phyloP scores from a whole-genome alignment of 2,113 vertebrate species.

The Micromys minutus region DNA sequence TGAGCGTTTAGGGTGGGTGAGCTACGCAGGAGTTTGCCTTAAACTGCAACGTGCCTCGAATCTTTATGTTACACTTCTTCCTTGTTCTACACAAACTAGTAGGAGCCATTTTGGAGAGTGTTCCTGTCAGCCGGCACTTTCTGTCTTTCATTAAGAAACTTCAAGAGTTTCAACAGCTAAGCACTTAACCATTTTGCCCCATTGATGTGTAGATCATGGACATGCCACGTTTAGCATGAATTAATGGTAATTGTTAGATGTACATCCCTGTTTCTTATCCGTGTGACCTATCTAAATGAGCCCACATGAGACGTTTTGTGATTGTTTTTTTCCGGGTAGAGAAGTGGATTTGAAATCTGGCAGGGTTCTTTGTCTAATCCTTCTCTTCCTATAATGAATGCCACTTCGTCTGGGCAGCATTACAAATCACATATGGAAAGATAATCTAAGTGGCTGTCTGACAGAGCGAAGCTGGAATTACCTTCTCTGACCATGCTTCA shows the following conservation, averaged over 20 bases:
- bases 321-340: slow-evolving; percentile 20
- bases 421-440: not conserved
- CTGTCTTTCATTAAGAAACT: slow-evolving; percentile 56
- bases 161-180: slow-evolving; percentile 48
- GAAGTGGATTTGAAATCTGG: slow-evolving; percentile 27
- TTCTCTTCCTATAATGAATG: slow-evolving; percentile 23
- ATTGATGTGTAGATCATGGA: not conserved
- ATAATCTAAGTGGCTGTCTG: not conserved
- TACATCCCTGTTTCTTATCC: slow-evolving; percentile 11
- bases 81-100: not conserved
- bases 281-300: slow-evolving; percentile 58
- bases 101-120: not conserved
- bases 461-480: not conserved
- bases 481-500: not conserved
- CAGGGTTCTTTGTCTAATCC: not conserved
- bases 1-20: not conserved
- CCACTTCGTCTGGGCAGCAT: not conserved
- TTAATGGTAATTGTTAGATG: slow-evolving; percentile 7
- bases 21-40: not conserved
- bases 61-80: not conserved
- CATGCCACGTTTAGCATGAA: slow-evolving; percentile 19
- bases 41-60: not conserved
- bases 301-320: slow-evolving; percentile 23
- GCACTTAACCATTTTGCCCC: slow-evolving; percentile 32
- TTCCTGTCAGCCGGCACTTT: not conserved